Base-by-base conservation (phyloP, 2,797 vertebrate genomes). In the Poecilia picta region DNA sequence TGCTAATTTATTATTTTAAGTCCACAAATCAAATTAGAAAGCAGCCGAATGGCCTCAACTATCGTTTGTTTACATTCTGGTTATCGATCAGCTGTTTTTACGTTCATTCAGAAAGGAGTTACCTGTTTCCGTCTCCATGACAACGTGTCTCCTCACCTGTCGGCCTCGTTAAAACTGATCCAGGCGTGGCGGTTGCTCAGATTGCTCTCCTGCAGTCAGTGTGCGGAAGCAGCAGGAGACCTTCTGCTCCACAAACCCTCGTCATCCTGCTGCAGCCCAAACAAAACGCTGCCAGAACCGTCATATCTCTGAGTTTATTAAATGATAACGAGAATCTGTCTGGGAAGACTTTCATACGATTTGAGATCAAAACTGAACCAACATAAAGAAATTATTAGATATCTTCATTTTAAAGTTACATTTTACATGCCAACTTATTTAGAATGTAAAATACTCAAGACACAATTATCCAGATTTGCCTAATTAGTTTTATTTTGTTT, bases 121-220 rank as follows among this genome's bases (percentile, higher is more conserved):
- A 74, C 78, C 39, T 59, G 79, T 83, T 87, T 89, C 78, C 87
- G 85, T 77, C 75, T 43, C 43, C 70, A 15, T 41, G 71, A 73
- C 77, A 87, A 88, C 89, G 74, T 90, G 85, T 72, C 86, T 53
- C 47, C 72, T 84, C 76, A 77, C 74, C 81, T 89, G 87, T 89
- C 87, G 83, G n/a, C 77, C 8, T 33, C 76, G 15, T 87, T 83
- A 83, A 83, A 85, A 81, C 47, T 83, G 79, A 80, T 75, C 85
- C 81, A 87, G 84, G 80, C 77, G 28, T 89, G 81, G 85, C 84
- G 80, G 80, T 81, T 89, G 89, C 43, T 33, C 43, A 16, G 73
- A 20, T 43, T 47, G 75, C 59, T 76, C 8, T 20, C 62, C 45
- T 41, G 49, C 73, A 55, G 73, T 36, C 10, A 43, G 23, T 16